Evolutionary conservation across 2,888 invertebrate species (phyloP), one percentile per base, ranked within the genome.

Genomic region (Rotaria magnacalcarata): DNA sequence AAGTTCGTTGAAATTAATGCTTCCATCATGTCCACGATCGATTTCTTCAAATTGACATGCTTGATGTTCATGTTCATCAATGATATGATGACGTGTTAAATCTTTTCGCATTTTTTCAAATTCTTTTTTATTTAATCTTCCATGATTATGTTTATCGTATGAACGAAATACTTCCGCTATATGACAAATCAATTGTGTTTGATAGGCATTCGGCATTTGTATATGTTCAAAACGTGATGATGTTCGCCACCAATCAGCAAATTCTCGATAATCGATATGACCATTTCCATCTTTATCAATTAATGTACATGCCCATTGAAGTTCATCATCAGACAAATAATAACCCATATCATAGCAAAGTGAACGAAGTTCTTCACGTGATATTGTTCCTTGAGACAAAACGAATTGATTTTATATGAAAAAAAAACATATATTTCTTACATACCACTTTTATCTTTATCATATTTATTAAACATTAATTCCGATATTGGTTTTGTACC

Each of bases 311-410:
- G 80, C 80, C 80, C 80, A 80, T 47, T n/a, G 2, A 14, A 80
- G n/a, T n/a, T 80, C 80, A 3, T 80, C 47, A 47, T 80, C 43
- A 2, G 80, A 80, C 16, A 80, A 47, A 47, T 80, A 80, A 80
- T 47, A 80, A 11, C 80, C 80, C 80, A 80, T 80, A n/a, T 80
- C 80, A 47, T 80, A 80, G n/a, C 80, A 80, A n/a, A 80, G 47
- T 47, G 43, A 47, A n/a, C 80, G 43, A 24, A 80, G 47, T 80
- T 80, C 80, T n/a, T 80, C 47, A 14, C 43, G 80, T n/a, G 43
- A 43, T 3, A 80, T 80, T n/a, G 80, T 47, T 34, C 67, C 67
- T 67, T 7, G 34, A 34, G 5, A 34, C 34, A 27, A 56, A 50
- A 8, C 8, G 50, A 11, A 50, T 50, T 52, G 3, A 52, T 52